Evolutionary conservation across 1,140 invertebrate genomes (phyloP).

Genomic region (Listronotus bonariensis): DNA sequence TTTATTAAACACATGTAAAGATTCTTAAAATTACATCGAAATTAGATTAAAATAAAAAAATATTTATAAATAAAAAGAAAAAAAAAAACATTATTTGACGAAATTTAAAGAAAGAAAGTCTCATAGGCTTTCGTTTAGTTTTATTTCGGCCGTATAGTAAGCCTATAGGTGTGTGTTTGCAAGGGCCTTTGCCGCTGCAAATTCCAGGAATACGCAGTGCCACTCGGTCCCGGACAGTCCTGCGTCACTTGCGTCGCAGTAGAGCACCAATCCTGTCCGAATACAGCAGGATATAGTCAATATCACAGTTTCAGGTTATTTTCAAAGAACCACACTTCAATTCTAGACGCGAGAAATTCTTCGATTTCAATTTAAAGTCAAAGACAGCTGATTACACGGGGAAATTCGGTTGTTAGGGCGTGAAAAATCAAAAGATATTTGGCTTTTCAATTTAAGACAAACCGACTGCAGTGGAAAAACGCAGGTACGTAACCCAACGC

Average conservation of each 20-base stretch:
- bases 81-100: too few species aligned
- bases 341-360: not conserved
- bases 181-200: conserved; percentile 5
- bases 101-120: too few species aligned
- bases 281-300: conserved; percentile 27
- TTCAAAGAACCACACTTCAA: not conserved
- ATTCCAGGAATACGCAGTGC: conserved; percentile 24
- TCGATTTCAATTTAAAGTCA: not conserved
- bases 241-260: conserved; percentile 31
- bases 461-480: conserved; percentile 23
- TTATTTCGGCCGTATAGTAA: not conserved
- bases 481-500: conserved; percentile 16
- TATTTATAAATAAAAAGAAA: too few species aligned
- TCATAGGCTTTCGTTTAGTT: too few species aligned
- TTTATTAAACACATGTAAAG: too few species aligned
- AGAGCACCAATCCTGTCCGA: conserved; percentile 10
- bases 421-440: not conserved
- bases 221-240: conserved; percentile 27
- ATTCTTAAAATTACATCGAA: too few species aligned
- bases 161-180: not conserved
- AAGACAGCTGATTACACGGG: not conserved
- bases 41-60: too few species aligned
- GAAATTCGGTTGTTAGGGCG: too few species aligned
- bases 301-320: not conserved
- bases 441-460: not conserved